These are phyloP conservation scores for Onychomys arenicola DNA, from an alignment of 2,797 vertebrate species.

Conservation along the genomic window DNA sequence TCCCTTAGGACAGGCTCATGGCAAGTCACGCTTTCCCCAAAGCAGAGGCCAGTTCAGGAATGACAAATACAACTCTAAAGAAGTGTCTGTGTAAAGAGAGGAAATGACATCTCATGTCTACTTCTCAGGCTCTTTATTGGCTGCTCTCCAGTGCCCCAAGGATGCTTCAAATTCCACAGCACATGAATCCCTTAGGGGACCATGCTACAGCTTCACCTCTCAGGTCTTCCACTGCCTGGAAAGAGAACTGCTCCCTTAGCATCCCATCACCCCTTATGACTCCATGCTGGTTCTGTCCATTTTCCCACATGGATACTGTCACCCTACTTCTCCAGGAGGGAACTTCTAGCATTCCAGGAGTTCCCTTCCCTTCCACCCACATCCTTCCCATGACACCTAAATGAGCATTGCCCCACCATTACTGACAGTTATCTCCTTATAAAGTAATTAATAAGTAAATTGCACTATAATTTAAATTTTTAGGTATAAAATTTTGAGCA, in stretches of 20 bases:
- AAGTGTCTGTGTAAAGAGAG: fast-evolving
- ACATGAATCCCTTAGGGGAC: fast-evolving
- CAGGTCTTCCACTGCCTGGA: fast-evolving
- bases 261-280: too few species aligned
- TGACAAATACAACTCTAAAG: too few species aligned
- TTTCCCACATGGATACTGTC: neutral
- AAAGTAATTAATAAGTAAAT: neutral
- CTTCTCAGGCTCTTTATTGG: neutral
- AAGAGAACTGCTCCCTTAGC: fast-evolving
- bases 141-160: neutral
- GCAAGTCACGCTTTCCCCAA: neutral
- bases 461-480: too few species aligned
- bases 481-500: neutral
- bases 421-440: neutral
- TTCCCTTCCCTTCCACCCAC: neutral
- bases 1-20: too few species aligned
- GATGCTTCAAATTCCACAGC: fast-evolving
- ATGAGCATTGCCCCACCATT: neutral
- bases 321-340: neutral
- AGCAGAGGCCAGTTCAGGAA: fast-evolving
- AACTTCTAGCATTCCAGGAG: neutral
- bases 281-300: neutral
- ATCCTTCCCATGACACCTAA: neutral
- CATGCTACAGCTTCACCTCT: fast-evolving
- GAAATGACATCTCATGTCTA: fast-evolving